Percentiles rank a stretch among this genome's conserved stretches.
Conservation (phyloP, 2,888 invertebrate genomes). For the Melanostoma scalare region DNA sequence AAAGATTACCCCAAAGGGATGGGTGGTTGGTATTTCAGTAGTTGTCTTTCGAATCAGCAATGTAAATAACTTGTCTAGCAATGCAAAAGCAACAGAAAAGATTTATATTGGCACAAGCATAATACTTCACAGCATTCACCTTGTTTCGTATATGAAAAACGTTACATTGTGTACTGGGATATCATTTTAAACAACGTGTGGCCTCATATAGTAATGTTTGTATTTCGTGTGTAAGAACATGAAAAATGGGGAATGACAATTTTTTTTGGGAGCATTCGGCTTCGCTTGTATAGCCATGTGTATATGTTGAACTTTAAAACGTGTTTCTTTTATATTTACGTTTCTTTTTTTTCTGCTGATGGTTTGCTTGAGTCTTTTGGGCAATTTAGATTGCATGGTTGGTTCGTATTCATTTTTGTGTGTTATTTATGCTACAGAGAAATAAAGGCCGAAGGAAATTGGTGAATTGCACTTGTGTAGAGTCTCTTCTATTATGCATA, state of each 20-base stretch:
- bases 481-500: slow-evolving; percentile 5
- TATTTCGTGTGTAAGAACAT: slow-evolving; percentile 15
- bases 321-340: background rate
- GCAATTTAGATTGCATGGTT: slow-evolving; percentile 33
- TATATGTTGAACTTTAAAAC: slow-evolving; percentile 14
- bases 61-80: slow-evolving; percentile 66
- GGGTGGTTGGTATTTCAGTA: slow-evolving; percentile 21
- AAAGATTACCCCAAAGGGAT: background rate
- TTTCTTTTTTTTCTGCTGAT: background rate
- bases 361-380: slow-evolving; percentile 27
- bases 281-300: background rate
- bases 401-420: slow-evolving; percentile 42
- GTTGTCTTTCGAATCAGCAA: slow-evolving; percentile 70
- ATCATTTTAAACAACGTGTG: slow-evolving; percentile 48
- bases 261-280: slow-evolving; percentile 6
- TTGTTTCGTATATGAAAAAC: slow-evolving; percentile 50
- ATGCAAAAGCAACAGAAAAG: slow-evolving; percentile 63
- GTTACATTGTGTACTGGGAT: slow-evolving; percentile 21
- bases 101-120: slow-evolving; percentile 66
- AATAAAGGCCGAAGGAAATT: slow-evolving; percentile 9
- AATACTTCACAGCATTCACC: slow-evolving; percentile 62
- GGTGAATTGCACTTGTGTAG: slow-evolving; percentile 1
- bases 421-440: slow-evolving; percentile 7
- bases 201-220: slow-evolving; percentile 22
- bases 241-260: slow-evolving; percentile 13